Evolutionary conservation across 2,797 vertebrate genomes (phyloP).

Genomic region (Alosa sapidissima): DNA sequence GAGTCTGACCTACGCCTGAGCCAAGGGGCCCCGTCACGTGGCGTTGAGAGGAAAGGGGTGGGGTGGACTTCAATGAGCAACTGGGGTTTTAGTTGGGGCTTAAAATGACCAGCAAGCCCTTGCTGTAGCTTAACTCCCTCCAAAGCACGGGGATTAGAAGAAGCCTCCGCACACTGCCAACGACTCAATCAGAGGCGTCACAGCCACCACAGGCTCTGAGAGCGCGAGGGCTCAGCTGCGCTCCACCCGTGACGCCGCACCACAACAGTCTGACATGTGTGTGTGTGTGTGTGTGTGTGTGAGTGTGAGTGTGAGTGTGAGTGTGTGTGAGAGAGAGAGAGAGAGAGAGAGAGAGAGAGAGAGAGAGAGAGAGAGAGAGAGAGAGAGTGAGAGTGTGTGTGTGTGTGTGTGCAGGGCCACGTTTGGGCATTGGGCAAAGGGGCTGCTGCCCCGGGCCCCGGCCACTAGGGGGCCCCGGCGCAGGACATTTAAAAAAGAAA

Average conservation of each 20-base stretch:
- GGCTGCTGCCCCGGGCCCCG: too few relatives aligned
- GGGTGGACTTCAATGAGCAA: neutral
- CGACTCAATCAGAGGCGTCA: neutral
- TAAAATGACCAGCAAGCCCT: constrained; percentile 12
- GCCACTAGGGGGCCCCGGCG: too few relatives aligned
- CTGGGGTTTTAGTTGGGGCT: constrained; percentile 4
- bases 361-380: too few relatives aligned
- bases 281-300: too few relatives aligned
- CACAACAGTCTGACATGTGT: neutral
- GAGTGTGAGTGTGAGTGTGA: neutral
- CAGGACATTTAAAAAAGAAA: too few relatives aligned
- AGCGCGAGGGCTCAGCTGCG: neutral
- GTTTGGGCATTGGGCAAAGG: too few relatives aligned
- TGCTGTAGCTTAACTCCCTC: constrained; percentile 8
- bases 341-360: too few relatives aligned
- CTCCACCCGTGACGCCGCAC: neutral
- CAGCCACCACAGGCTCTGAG: neutral
- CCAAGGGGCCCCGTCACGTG: neutral
- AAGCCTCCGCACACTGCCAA: neutral
- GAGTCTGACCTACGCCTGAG: neutral
- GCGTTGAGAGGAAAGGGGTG: neutral
- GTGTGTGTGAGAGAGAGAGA: too few relatives aligned
- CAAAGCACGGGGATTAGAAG: neutral
- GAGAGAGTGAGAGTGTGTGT: too few relatives aligned
- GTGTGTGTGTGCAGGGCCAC: too few relatives aligned